Conservation (phyloP, 2,888 invertebrate genomes). For the Drosophila pegasa region DNA sequence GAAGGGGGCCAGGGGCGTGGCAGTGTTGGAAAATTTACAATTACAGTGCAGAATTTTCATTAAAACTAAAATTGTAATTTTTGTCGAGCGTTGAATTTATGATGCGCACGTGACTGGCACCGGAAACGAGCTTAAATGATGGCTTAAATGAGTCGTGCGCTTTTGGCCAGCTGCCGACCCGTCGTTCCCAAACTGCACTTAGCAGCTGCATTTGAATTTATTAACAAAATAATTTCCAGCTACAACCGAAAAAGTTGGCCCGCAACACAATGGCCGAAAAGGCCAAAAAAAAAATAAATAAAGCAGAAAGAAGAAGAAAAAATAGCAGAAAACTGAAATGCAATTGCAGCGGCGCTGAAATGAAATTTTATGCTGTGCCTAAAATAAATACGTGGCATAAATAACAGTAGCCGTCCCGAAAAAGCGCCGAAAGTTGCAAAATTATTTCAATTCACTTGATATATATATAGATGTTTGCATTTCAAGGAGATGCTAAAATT, state of each 20-base stretch:
- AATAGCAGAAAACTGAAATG: constrained; percentile 13
- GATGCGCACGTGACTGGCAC: constrained; percentile 55
- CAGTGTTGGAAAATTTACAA: constrained; percentile 19
- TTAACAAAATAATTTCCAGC: constrained; percentile 65
- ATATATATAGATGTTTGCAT: constrained; percentile 6
- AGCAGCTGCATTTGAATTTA: constrained; percentile 70
- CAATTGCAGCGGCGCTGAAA: constrained; percentile 41
- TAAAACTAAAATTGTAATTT: constrained; percentile 75
- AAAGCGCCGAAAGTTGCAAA: constrained; percentile 28
- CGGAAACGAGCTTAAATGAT: constrained; percentile 61
- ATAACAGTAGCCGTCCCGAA: constrained; percentile 18
- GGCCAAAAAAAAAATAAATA: constrained; percentile 8
- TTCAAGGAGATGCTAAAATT: constrained; percentile 12
- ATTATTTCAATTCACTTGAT: constrained; percentile 26
- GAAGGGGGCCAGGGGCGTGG: background rate
- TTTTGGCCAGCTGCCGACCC: constrained; percentile 28
- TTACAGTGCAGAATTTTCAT: constrained; percentile 62
- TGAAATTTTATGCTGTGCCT: constrained; percentile 61
- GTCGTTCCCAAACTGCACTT: constrained; percentile 23
- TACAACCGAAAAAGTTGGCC: constrained; percentile 39
- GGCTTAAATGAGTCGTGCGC: constrained; percentile 72
- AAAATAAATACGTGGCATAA: constrained; percentile 59
- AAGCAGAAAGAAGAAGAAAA: background rate
- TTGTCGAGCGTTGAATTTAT: constrained; percentile 52
- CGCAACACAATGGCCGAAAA: constrained; percentile 34